Percentiles rank a stretch among this genome's conserved stretches.
Conservation (phyloP, 1,140 invertebrate genomes). For the Uloborus diversus region DNA sequence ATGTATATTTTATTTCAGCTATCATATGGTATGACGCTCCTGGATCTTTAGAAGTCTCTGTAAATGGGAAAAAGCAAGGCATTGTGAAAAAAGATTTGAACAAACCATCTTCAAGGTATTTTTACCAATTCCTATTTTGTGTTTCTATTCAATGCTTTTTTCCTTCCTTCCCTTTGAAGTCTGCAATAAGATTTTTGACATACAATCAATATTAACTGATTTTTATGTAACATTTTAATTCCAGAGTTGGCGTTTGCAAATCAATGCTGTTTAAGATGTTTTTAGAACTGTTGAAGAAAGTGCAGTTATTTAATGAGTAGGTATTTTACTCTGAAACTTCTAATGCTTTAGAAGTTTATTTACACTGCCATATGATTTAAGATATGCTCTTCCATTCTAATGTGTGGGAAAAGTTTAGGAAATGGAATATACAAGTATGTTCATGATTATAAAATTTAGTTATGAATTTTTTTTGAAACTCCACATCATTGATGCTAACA, state of each 20-base stretch:
- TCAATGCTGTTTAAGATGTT: slow-evolving; percentile 17
- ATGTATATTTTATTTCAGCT: slow-evolving; percentile 56
- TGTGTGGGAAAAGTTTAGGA: background rate
- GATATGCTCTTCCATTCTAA: background rate
- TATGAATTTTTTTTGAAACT: background rate
- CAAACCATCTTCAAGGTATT: slow-evolving; percentile 63
- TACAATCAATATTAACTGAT: background rate
- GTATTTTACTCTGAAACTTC: background rate
- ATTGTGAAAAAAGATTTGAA: slow-evolving; percentile 76
- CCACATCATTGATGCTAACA: no score
- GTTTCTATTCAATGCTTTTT: background rate
- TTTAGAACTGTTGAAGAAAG: background rate
- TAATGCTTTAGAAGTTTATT: no score
- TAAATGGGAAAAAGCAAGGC: slow-evolving; percentile 83
- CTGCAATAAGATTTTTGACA: background rate
- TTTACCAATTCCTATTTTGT: background rate
- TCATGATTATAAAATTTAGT: background rate
- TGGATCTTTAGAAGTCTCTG: slow-evolving; percentile 73
- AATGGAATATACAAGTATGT: background rate
- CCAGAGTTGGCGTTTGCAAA: slow-evolving; percentile 39
- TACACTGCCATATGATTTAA: no score
- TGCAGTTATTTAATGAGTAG: background rate
- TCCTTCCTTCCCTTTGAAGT: background rate
- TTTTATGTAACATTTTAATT: background rate
- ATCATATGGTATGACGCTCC: slow-evolving; percentile 61